phyloP scores from a whole-genome alignment of 2,113 vertebrate genomes.

The Mobula hypostoma region DNA sequence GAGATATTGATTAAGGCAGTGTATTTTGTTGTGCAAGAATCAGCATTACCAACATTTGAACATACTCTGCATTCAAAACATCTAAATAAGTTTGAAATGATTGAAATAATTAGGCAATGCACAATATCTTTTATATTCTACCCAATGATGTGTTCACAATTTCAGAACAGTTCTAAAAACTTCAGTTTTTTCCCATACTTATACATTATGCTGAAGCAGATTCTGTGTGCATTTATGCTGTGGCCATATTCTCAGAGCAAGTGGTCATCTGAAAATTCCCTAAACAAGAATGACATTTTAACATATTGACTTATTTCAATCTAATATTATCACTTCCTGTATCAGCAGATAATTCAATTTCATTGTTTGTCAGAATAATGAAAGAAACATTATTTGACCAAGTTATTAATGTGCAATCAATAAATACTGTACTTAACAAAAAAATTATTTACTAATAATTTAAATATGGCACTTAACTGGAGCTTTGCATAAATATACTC shows the following conservation, averaged over 20 bases:
- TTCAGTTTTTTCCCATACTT: background rate
- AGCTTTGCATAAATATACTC: too few species aligned
- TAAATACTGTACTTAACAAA: background rate
- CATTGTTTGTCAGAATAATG: background rate
- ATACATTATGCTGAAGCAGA: background rate
- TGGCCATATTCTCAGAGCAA: background rate
- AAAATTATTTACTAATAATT: too few species aligned
- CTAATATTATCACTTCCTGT: background rate
- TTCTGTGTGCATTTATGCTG: background rate
- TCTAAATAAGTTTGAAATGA: background rate
- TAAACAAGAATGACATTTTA: background rate
- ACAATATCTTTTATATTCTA: background rate
- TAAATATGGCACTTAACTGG: too few species aligned
- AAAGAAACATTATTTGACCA: background rate
- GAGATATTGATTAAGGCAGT: background rate
- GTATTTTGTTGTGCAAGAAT: background rate
- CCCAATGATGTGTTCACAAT: background rate
- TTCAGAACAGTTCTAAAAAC: background rate
- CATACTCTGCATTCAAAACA: background rate
- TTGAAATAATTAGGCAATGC: background rate
- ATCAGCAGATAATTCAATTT: background rate
- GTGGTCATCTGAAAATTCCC: background rate
- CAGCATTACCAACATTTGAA: background rate
- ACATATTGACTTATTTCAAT: background rate
- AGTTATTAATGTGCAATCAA: background rate